These are phyloP conservation scores for Pelosia muscerda DNA, from an alignment of 2,888 invertebrate species.

Conservation along the genomic window DNA sequence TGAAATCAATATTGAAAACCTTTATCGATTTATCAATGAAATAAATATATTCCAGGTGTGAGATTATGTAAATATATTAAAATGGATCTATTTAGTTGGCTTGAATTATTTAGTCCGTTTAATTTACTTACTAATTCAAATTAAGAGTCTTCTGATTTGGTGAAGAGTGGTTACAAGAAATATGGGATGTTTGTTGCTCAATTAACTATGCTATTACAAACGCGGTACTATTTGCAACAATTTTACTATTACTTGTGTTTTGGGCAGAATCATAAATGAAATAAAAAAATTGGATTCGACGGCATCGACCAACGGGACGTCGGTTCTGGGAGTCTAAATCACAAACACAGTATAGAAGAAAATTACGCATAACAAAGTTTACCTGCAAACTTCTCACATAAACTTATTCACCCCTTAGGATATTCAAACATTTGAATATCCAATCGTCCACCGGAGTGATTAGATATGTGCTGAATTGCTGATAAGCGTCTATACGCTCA, in stretches of 20 bases:
- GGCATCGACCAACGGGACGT: no score
- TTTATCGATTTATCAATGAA: background rate
- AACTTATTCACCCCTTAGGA: slow-evolving; percentile 41
- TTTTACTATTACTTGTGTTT: no score
- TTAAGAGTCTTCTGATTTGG: background rate
- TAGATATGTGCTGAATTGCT: slow-evolving; percentile 37
- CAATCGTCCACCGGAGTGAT: slow-evolving; percentile 41
- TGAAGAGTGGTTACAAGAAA: no score
- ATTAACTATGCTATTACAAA: no score
- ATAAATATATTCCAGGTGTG: background rate
- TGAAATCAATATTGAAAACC: background rate
- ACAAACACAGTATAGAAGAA: no score
- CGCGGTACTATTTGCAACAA: no score
- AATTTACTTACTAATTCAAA: slow-evolving; percentile 1
- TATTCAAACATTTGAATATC: slow-evolving; percentile 52
- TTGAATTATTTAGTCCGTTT: background rate
- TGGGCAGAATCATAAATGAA: no score
- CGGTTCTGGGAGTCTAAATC: no score
- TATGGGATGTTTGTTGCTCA: no score
- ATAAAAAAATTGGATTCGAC: no score
- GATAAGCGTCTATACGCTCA: slow-evolving; percentile 33
- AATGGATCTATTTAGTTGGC: background rate
- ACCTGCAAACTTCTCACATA: slow-evolving; percentile 24
- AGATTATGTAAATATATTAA: background rate
- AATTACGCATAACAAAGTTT: background rate